phyloP scores from a whole-genome alignment of 1,140 invertebrate species.

The Drosophila sp. region DNA sequence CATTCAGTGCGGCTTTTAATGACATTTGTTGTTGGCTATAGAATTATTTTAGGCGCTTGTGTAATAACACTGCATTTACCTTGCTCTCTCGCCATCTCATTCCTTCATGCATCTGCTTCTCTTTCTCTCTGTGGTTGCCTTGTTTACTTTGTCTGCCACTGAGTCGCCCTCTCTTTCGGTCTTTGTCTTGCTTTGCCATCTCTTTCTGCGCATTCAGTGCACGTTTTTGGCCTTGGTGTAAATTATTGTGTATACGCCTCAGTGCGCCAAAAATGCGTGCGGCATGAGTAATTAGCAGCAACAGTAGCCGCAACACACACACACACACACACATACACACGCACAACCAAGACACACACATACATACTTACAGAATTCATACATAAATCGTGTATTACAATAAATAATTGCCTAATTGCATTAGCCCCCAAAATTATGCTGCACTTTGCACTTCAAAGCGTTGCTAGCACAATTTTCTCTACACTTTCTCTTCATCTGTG shows the following conservation, averaged over 20 bases:
- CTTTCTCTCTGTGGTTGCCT: conserved; percentile 11
- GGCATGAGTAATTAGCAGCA: conserved; percentile 80
- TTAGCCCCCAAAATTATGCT: conserved; percentile 74
- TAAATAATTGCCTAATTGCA: conserved; percentile 80
- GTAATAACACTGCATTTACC: conserved; percentile 44
- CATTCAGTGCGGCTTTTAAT: conserved; percentile 18
- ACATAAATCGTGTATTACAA: conserved; percentile 14
- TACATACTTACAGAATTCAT: not conserved
- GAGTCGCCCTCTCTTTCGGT: not conserved
- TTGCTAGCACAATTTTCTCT: conserved; percentile 31
- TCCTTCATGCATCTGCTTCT: not conserved
- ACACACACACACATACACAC: conserved; percentile 18
- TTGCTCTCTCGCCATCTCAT: conserved; percentile 18
- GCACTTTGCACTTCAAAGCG: conserved; percentile 79
- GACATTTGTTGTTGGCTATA: conserved; percentile 22
- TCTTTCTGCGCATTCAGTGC: conserved; percentile 66
- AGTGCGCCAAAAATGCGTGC: conserved; percentile 77
- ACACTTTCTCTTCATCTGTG: conserved; percentile 54
- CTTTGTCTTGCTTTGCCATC: not conserved
- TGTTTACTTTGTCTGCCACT: conserved; percentile 15
- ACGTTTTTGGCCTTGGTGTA: conserved; percentile 63
- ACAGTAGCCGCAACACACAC: conserved; percentile 1
- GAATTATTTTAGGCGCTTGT: conserved; percentile 39
- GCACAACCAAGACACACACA: conserved; percentile 11
- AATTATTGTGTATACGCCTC: conserved; percentile 82